These are phyloP conservation scores for Ligdia adustata DNA, from an alignment of 2,888 invertebrate genomes.

Conservation along the genomic window DNA sequence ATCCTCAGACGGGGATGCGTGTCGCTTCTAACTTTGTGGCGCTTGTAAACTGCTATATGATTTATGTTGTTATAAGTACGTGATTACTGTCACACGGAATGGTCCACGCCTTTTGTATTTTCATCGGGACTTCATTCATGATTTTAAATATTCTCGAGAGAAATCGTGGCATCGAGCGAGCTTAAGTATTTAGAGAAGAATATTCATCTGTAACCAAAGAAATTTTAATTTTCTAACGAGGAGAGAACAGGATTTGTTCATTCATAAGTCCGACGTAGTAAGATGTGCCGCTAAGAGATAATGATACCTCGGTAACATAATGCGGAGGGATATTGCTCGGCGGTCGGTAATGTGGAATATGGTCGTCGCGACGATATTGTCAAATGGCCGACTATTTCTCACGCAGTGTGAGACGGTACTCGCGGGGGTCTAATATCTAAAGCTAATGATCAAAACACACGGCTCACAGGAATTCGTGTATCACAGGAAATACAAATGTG, in stretches of 20 bases:
- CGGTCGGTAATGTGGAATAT: conserved; percentile 54
- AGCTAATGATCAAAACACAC: conserved; percentile 71
- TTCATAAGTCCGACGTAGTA: conserved; percentile 44
- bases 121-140: conserved; percentile 20
- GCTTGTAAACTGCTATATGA: conserved; percentile 76
- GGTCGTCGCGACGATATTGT: conserved; percentile 65
- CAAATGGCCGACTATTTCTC: conserved; percentile 73
- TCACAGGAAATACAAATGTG: conserved; percentile 67
- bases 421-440: conserved; percentile 68
- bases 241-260: conserved; percentile 41
- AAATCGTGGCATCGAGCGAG: conserved; percentile 12
- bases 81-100: conserved; percentile 69
- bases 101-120: conserved; percentile 34
- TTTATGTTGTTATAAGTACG: conserved; percentile 77
- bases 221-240: conserved; percentile 33
- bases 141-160: conserved; percentile 12
- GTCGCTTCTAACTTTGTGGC: conserved; percentile 80
- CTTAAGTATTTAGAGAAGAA: conserved; percentile 11
- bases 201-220: conserved; percentile 34
- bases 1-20: conserved; percentile 73
- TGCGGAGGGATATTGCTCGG: conserved; percentile 51
- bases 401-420: conserved; percentile 69
- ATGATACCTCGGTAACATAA: conserved; percentile 58
- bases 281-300: conserved; percentile 52
- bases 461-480: conserved; percentile 63